These are phyloP conservation scores for Allacma fusca DNA, from an alignment of 2,888 invertebrate species.

Conservation along the genomic window DNA sequence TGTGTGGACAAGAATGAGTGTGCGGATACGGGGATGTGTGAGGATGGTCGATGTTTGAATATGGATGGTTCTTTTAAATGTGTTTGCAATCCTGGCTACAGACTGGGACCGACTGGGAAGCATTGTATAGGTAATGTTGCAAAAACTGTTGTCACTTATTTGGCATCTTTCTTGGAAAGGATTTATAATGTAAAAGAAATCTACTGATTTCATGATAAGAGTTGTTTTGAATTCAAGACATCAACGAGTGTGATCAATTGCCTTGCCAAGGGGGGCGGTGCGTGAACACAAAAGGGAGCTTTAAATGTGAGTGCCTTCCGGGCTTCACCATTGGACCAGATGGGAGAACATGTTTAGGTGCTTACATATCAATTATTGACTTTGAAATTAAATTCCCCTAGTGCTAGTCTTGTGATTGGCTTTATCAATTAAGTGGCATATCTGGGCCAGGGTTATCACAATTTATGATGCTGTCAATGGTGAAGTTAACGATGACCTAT, in stretches of 20 bases:
- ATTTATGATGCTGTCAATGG: conserved; percentile 16
- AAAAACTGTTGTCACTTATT: too few species aligned
- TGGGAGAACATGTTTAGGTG: conserved; percentile 80
- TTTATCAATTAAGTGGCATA: neutral
- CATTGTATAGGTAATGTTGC: conserved; percentile 70
- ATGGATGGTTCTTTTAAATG: conserved; percentile 76
- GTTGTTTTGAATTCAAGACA: conserved; percentile 66
- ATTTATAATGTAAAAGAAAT: neutral
- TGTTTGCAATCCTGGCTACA: conserved; percentile 74
- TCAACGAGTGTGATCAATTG: conserved; percentile 73
- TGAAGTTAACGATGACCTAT: neutral
- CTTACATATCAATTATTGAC: conserved; percentile 3
- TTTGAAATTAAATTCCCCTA: conserved; percentile 14
- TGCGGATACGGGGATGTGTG: conserved; percentile 68
- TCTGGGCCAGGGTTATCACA: conserved; percentile 40
- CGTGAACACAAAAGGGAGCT: conserved; percentile 75
- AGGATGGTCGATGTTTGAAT: conserved; percentile 75
- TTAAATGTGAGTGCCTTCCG: conserved; percentile 73
- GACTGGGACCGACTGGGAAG: conserved; percentile 71
- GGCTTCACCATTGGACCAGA: conserved; percentile 78
- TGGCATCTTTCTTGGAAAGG: conserved; percentile 9
- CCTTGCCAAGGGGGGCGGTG: conserved; percentile 76
- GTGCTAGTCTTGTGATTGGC: neutral
- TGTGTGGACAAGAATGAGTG: conserved; percentile 67
- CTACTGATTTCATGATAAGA: conserved; percentile 5